Evolutionary conservation across 2,888 invertebrate species (phyloP).

Genomic region (Drosophila subquinaria): DNA sequence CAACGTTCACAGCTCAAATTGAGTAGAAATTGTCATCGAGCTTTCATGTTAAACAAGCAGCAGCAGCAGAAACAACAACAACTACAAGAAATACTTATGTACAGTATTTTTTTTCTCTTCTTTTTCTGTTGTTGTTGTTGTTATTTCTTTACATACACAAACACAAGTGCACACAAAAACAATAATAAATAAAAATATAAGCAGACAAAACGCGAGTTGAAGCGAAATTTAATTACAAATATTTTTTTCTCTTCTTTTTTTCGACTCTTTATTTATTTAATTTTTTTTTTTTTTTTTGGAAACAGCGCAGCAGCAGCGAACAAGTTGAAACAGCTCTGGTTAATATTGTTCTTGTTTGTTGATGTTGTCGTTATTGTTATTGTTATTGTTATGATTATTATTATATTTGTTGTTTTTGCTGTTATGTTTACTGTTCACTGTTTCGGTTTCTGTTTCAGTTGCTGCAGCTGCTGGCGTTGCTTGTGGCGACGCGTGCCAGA

Average conservation of each 20-base stretch:
- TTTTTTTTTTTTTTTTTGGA: constrained; percentile 13
- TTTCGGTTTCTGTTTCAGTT: constrained; percentile 32
- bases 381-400: constrained; percentile 37
- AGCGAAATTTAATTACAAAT: constrained; percentile 57
- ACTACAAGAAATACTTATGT: constrained; percentile 34
- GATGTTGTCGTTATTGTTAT: constrained; percentile 45
- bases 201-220: constrained; percentile 50
- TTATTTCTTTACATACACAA: constrained; percentile 29
- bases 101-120: constrained; percentile 8
- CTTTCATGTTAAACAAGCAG: constrained; percentile 53
- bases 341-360: constrained; percentile 46
- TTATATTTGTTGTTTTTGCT: constrained; percentile 15
- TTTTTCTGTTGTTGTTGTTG: constrained; percentile 3
- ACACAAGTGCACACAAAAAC: constrained; percentile 28
- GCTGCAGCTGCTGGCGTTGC: constrained; percentile 57
- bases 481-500: constrained; percentile 33
- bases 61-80: constrained; percentile 3
- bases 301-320: constrained; percentile 32
- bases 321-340: constrained; percentile 42
- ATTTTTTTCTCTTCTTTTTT: constrained; percentile 22
- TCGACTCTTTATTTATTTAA: constrained; percentile 23
- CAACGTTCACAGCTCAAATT: constrained; percentile 24
- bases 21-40: constrained; percentile 44
- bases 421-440: constrained; percentile 26
- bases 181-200: constrained; percentile 28